phyloP scores from a whole-genome alignment of 2,888 invertebrate genomes.

The Salpingus planirostris region DNA sequence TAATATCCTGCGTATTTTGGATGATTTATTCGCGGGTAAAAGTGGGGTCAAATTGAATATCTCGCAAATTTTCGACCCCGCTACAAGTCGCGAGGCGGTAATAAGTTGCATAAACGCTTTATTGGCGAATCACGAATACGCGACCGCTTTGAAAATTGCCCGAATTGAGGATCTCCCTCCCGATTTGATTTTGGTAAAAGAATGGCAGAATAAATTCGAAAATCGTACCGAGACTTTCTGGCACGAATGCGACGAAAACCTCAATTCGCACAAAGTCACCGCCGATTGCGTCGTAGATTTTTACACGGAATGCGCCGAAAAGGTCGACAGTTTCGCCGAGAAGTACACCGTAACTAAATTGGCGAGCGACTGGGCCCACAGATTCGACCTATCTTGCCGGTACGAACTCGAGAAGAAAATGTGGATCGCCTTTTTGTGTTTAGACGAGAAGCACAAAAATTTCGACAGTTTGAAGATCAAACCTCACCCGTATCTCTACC shows the following conservation, averaged over 20 bases:
- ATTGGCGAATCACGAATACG: conserved; percentile 45
- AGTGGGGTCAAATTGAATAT: conserved; percentile 49
- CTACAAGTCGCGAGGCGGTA: conserved; percentile 43
- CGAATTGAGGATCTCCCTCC: conserved; percentile 44
- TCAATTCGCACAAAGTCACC: conserved; percentile 50
- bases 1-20: conserved; percentile 25
- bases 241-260: conserved; percentile 53
- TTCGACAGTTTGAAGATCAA: conserved; percentile 11
- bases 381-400: conserved; percentile 24
- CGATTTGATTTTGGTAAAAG: conserved; percentile 47
- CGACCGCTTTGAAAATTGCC: conserved; percentile 51
- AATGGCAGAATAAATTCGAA: conserved; percentile 48
- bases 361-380: conserved; percentile 34
- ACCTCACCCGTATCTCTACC: conserved; percentile 15
- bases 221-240: conserved; percentile 46
- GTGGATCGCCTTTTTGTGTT: conserved; percentile 29
- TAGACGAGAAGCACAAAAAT: conserved; percentile 21
- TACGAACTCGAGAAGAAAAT: conserved; percentile 33
- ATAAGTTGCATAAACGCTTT: conserved; percentile 48
- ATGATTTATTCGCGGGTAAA: conserved; percentile 25
- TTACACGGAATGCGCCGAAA: conserved; percentile 48
- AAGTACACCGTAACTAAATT: conserved; percentile 45
- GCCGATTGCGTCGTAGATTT: conserved; percentile 57
- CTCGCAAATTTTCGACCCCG: conserved; percentile 27
- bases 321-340: conserved; percentile 38